A percentile compares a stretch with the other conserved stretches of the same genome.
These are phyloP conservation scores for Nycticorax nycticorax DNA, from an alignment of 2,113 vertebrate genomes.

Conservation along the genomic window DNA sequence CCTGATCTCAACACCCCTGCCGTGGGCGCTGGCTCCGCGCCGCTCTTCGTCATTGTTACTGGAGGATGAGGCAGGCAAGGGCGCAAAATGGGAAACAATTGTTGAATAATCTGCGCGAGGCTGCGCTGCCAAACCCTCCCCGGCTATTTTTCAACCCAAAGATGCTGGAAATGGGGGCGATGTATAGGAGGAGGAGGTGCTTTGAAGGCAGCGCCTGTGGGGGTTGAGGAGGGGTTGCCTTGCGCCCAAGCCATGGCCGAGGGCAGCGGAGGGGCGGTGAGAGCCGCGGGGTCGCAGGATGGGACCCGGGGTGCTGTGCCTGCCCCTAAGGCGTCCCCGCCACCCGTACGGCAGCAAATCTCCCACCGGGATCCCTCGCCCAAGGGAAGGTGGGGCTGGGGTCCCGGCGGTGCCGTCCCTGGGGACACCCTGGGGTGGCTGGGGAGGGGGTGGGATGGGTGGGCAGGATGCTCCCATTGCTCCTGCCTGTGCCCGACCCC, in stretches of 20 bases:
- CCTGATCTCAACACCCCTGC: slow-evolving; percentile 71
- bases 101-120: slow-evolving; percentile 39
- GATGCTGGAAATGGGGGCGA: slow-evolving; percentile 41
- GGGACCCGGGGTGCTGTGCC: background rate
- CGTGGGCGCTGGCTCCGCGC: slow-evolving; percentile 65
- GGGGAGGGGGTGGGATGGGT: background rate
- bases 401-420: rapidly evolving
- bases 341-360: rapidly evolving
- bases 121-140: slow-evolving; percentile 51
- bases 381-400: background rate
- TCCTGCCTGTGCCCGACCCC: background rate
- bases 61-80: slow-evolving; percentile 69
- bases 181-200: background rate
- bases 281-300: rapidly evolving
- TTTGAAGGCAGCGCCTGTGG: background rate
- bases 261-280: background rate
- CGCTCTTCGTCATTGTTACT: slow-evolving; percentile 70
- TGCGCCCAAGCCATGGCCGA: rapidly evolving
- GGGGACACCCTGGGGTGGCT: background rate
- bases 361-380: rapidly evolving
- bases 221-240: background rate
- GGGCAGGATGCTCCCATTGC: background rate
- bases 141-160: slow-evolving; percentile 24
- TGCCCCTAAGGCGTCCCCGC: background rate
- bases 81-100: slow-evolving; percentile 71